Evolutionary conservation across 2,797 vertebrate genomes (phyloP).

Genomic region (Phalloptychus januarius): DNA sequence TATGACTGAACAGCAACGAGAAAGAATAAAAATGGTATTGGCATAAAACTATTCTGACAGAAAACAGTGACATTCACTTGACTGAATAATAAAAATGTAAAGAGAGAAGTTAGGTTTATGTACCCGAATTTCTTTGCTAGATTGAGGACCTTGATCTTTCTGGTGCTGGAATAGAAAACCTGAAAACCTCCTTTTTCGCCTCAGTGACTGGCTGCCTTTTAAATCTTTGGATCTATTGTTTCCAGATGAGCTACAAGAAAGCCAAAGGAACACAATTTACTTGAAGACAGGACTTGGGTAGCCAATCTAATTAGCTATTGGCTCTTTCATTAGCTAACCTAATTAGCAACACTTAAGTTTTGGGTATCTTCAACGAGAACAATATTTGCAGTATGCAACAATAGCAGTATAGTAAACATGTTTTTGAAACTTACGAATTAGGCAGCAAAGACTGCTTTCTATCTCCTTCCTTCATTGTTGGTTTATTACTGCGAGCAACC

Average conservation of each 20-base stretch:
- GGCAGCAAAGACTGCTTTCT: background rate
- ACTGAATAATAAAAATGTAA: background rate
- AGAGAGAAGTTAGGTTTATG: background rate
- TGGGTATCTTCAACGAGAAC: background rate
- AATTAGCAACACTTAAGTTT: background rate
- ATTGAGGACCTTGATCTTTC: background rate
- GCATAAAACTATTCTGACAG: background rate
- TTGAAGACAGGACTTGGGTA: background rate
- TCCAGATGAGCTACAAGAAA: background rate
- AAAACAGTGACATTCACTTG: background rate
- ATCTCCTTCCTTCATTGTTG: background rate
- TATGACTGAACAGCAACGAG: background rate
- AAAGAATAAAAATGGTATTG: background rate
- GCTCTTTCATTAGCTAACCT: background rate
- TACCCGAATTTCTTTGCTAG: background rate
- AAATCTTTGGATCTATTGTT: background rate
- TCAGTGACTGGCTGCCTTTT: background rate
- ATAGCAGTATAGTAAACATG: background rate
- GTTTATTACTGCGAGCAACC: background rate
- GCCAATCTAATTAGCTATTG: background rate
- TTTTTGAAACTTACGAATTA: background rate
- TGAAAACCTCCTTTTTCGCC: background rate
- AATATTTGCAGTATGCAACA: background rate
- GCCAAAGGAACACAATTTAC: background rate
- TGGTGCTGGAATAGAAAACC: background rate